Conservation (phyloP, 2,888 invertebrate genomes). For the Chloroclystis v-ata region DNA sequence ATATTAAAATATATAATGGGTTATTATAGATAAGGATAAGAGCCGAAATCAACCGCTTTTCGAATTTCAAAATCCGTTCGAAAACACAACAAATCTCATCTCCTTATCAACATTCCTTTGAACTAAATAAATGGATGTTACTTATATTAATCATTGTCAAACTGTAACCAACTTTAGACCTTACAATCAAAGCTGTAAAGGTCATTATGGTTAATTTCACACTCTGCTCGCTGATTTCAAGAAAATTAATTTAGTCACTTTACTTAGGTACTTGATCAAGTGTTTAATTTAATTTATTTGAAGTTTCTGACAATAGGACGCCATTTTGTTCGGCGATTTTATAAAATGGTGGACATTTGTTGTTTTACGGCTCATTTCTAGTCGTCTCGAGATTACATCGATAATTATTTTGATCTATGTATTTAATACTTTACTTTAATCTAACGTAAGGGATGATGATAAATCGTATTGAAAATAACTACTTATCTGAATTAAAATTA, state of each 20-base stretch:
- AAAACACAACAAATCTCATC: background rate
- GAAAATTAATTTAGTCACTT: constrained; percentile 21
- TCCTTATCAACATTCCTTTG: constrained; percentile 9
- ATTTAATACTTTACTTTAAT: no score
- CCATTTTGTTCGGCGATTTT: constrained; percentile 8
- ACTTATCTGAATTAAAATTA: no score
- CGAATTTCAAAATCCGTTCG: no score
- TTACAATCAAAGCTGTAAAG: background rate
- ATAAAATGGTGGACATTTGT: constrained; percentile 1
- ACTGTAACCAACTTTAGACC: background rate
- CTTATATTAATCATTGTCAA: constrained; percentile 14
- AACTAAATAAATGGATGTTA: constrained; percentile 13
- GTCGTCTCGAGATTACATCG: background rate
- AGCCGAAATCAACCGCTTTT: no score
- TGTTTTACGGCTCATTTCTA: background rate
- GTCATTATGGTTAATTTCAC: background rate
- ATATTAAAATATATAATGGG: no score
- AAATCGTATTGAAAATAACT: no score
- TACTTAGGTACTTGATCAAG: constrained; percentile 25
- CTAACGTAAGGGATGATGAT: no score
- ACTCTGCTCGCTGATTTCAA: constrained; percentile 20
- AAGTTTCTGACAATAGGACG: constrained; percentile 19
- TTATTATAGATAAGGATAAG: no score
- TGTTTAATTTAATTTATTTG: constrained; percentile 25
- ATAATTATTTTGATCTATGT: no score